These are phyloP conservation scores for Epizoanthus ramosus DNA, from an alignment of 92 coral and sea anemone genomes.

Conservation along the genomic window DNA sequence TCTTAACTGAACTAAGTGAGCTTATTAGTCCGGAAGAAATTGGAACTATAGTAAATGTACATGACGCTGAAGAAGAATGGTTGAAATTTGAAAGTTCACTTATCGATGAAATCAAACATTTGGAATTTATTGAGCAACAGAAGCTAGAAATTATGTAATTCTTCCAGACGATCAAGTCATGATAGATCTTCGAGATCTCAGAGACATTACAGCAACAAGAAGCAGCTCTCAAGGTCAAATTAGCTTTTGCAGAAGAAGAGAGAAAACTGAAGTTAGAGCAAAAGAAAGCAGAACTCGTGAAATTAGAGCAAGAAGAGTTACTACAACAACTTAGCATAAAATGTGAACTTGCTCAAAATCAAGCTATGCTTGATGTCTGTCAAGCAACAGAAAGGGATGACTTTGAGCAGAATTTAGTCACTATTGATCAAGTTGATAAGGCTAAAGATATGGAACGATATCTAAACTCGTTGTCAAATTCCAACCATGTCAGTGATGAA, in stretches of 20 bases:
- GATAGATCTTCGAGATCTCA: no score
- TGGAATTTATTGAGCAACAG: no score
- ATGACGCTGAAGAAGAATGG: neutral
- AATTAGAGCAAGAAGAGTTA: slow-evolving; percentile 27
- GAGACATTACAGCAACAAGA: neutral
- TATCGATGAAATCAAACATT: no score
- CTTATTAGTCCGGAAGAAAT: slow-evolving; percentile 3
- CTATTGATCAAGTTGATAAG: slow-evolving; percentile 19
- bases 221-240: slow-evolving; percentile 11
- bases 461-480: slow-evolving; percentile 10
- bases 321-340: slow-evolving; percentile 13
- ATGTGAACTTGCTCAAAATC: slow-evolving; percentile 40
- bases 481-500: slow-evolving; percentile 20
- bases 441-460: slow-evolving; percentile 23
- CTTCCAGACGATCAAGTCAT: no score
- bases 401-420: slow-evolving; percentile 1
- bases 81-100: no score
- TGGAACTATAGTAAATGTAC: neutral
- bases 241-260: slow-evolving; percentile 28
- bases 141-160: no score
- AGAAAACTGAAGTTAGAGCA: slow-evolving; percentile 37
- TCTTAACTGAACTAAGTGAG: slow-evolving; percentile 24
- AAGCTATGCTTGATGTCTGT: slow-evolving; percentile 32
- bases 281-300: slow-evolving; percentile 10
- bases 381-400: slow-evolving; percentile 12